phyloP scores from a whole-genome alignment of 2,113 vertebrate genomes.

The Tyto alba region DNA sequence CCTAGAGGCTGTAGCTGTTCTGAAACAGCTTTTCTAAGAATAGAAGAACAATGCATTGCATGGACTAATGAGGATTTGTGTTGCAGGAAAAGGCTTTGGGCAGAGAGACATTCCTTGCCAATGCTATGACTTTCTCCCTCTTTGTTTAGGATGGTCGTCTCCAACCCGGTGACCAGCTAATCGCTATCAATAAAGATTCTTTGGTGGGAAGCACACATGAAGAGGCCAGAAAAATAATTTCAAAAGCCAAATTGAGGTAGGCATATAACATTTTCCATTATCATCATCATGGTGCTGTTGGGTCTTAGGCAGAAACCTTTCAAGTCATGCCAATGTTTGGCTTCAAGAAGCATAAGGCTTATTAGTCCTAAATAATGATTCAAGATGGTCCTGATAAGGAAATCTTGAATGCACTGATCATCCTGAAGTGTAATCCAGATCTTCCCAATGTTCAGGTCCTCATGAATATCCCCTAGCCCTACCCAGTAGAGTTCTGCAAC shows the following conservation, averaged over 20 bases:
- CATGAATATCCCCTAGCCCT: neutral
- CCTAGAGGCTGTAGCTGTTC: neutral
- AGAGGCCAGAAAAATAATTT: conserved; percentile 83
- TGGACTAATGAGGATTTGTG: neutral
- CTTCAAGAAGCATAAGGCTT: neutral
- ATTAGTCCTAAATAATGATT: neutral
- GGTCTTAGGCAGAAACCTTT: neutral
- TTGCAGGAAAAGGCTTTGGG: neutral
- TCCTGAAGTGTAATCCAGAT: neutral
- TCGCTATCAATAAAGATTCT: conserved; percentile 89
- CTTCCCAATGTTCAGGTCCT: neutral
- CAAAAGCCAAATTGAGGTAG: conserved; percentile 83
- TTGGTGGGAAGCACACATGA: conserved; percentile 86
- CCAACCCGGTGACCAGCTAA: conserved; percentile 85
- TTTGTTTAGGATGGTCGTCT: conserved; percentile 82
- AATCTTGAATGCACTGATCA: neutral
- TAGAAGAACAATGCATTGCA: neutral
- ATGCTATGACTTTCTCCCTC: neutral
- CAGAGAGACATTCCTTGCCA: neutral
- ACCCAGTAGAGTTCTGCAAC: neutral
- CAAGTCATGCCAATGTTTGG: neutral
- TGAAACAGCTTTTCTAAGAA: neutral
- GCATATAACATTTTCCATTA: neutral
- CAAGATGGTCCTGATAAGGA: neutral
- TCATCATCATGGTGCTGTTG: neutral